A percentile compares a stretch with the other conserved stretches of the same genome.
These are phyloP conservation scores for Burhinus oedicnemus DNA, from an alignment of 2,113 vertebrate species.

Conservation along the genomic window DNA sequence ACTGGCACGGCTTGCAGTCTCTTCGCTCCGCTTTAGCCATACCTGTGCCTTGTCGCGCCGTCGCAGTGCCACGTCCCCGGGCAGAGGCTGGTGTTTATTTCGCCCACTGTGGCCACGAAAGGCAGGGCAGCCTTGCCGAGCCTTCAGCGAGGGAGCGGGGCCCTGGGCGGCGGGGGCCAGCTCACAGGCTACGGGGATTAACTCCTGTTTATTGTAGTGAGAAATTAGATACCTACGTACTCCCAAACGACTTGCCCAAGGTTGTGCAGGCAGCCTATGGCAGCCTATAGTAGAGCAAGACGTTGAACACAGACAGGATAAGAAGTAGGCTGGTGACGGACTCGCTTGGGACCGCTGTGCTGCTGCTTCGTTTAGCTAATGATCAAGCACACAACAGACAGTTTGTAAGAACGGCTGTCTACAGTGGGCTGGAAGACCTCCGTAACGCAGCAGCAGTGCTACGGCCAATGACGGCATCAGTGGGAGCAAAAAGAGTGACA, in stretches of 20 bases:
- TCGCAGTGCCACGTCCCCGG: background rate
- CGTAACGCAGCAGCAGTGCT: rapidly evolving
- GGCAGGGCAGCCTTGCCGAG: background rate
- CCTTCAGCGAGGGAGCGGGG: too few species aligned
- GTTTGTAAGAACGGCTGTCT: background rate
- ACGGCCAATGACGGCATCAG: background rate
- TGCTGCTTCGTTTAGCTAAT: background rate
- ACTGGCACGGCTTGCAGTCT: too few species aligned
- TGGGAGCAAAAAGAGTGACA: background rate
- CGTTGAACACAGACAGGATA: rapidly evolving
- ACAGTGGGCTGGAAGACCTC: background rate
- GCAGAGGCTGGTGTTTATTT: background rate
- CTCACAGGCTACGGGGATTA: too few species aligned
- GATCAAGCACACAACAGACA: rapidly evolving
- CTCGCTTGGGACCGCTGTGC: background rate
- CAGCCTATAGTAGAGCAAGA: background rate
- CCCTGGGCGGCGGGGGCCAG: background rate
- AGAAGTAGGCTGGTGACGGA: background rate
- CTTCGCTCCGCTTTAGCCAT: background rate
- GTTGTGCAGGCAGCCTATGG: rapidly evolving
- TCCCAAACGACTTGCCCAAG: too few species aligned
- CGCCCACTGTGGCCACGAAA: background rate
- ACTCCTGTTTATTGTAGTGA: background rate
- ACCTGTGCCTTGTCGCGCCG: too few species aligned
- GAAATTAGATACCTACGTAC: rapidly evolving